These are phyloP conservation scores for Ommatoiulus sabulosus DNA, from an alignment of 2,888 invertebrate species.

Conservation along the genomic window DNA sequence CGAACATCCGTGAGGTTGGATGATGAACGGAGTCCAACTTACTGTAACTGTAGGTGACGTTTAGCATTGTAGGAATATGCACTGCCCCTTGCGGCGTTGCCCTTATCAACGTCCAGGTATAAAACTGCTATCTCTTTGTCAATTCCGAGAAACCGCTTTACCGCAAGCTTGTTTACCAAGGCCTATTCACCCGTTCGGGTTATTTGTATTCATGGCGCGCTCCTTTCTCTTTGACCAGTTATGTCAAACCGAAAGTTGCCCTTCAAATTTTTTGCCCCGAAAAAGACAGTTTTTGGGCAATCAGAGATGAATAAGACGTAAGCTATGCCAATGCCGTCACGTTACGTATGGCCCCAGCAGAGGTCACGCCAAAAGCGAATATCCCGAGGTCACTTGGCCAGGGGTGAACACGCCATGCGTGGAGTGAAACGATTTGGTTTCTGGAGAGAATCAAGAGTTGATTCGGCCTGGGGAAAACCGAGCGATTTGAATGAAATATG, in stretches of 20 bases:
- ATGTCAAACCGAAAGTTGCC: slow-evolving; percentile 36
- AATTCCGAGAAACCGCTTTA: background rate
- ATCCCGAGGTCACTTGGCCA: background rate
- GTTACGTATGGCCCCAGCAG: background rate
- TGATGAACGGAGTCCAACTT: no score
- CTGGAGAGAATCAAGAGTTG: background rate
- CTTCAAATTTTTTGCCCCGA: background rate
- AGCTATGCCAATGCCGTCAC: background rate
- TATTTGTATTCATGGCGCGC: background rate
- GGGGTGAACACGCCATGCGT: background rate
- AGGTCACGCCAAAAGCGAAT: background rate
- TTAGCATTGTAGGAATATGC: no score
- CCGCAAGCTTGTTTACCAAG: background rate
- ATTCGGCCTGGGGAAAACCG: background rate
- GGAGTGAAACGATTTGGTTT: background rate
- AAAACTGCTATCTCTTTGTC: background rate
- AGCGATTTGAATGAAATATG: background rate
- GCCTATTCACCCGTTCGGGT: background rate
- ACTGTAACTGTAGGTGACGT: no score
- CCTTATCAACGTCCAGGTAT: background rate
- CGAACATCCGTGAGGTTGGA: no score
- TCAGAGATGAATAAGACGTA: background rate
- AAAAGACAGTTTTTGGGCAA: slow-evolving; percentile 11
- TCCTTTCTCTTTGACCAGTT: background rate
- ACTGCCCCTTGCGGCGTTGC: no score